Evolutionary conservation across 92 coral and sea anemone species (phyloP), one percentile per base, ranked within the genome.

Genomic region (Porites divaricata): DNA sequence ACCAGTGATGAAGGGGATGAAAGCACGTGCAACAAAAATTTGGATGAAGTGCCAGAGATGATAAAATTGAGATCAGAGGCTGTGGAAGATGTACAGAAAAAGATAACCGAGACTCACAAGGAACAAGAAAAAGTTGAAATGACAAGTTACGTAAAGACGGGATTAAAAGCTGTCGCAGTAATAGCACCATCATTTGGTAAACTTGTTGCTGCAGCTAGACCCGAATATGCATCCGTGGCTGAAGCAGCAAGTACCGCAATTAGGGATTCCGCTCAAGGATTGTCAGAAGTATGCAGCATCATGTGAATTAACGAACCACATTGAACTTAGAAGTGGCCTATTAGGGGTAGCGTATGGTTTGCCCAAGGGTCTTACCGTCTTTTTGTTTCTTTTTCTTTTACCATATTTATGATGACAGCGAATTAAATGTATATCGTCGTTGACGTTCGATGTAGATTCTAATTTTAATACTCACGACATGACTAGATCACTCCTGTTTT

Each of bases 201-300:
- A 62, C 8, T 61, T 19, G 15, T 26, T 11, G 35, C 81, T 63
- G 50, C 61, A 45, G 21, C 59, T 25, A 75, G 56, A 23, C 77
- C 89, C 58, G 76, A 67, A n/a, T 35, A 28, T 12, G 69, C 69
- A 52, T 62, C 89, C 20, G 72, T 14, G 35, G 79, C 87, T 15
- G 20, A 68, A 63, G 84, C 84, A 17, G 78, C 67, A 20, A 64
- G 52, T 48, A 70, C 52, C n/a, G 69, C n/a, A 15, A n/a, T 19
- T 28, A 2, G 58, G 0, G 41, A 28, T 6, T 35, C 12, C 61
- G 81, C 81, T n/a, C 11, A 1, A 1, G 57, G 25, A 11, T 76
- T 76, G 81, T 76, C 58, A 45, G 28, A 76, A 24, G 81, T 41
- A 21, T 76, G 81, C 57, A n/a, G 68, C 9, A 76, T 76, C 57